A percentile compares a stretch with the other conserved stretches of the same genome.
Conservation (phyloP, 2,888 invertebrate genomes). For the Trichopoda pennipes region DNA sequence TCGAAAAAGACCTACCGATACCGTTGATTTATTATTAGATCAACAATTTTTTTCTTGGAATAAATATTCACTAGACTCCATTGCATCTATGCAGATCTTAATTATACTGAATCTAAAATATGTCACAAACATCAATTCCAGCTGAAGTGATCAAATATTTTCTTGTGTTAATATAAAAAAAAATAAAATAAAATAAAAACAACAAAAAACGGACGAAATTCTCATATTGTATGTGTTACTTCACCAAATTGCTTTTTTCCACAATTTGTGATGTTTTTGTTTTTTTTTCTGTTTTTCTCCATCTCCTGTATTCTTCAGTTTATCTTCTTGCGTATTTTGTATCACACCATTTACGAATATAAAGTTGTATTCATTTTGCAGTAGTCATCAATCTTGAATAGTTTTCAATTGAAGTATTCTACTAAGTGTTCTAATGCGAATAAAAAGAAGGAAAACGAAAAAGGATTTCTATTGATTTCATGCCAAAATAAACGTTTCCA, state of each 20-base stretch:
- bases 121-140: background rate
- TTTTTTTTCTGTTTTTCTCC: too few relatives aligned
- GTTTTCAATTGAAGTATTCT: constrained; percentile 52
- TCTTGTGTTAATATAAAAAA: background rate
- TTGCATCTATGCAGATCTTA: too few relatives aligned
- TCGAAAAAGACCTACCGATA: too few relatives aligned
- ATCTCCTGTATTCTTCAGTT: background rate
- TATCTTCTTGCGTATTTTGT: background rate
- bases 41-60: too few relatives aligned
- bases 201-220: background rate
- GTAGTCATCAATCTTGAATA: constrained; percentile 67
- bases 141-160: background rate
- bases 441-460: background rate
- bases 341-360: constrained; percentile 27
- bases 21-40: too few relatives aligned
- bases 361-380: constrained; percentile 52
- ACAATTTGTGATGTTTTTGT: constrained; percentile 62
- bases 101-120: too few relatives aligned
- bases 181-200: constrained; percentile 8
- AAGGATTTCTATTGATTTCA: constrained; percentile 41
- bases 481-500: constrained; percentile 47
- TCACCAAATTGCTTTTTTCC: constrained; percentile 64
- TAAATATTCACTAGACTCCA: too few relatives aligned
- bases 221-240: constrained; percentile 40
- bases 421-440: background rate